Evolutionary conservation across 2,113 vertebrate species (phyloP).

Genomic region (Protobothrops flavoviridis): DNA sequence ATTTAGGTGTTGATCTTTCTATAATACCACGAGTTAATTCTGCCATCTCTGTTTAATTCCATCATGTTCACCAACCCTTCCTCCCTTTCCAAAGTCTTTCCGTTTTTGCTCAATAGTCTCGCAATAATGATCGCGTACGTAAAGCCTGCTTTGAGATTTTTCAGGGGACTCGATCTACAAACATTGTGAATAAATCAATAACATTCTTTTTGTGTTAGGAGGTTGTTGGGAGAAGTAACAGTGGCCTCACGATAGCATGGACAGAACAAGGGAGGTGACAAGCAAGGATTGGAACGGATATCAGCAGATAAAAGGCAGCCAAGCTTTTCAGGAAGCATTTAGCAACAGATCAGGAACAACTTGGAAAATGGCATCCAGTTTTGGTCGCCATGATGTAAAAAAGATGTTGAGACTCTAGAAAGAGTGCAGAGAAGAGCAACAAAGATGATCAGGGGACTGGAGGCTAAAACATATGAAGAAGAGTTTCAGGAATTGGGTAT

Average conservation of each 20-base stretch:
- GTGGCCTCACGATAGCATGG: neutral
- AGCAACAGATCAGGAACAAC: neutral
- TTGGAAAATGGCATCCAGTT: too few species aligned
- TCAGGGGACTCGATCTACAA: neutral
- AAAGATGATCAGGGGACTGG: too few species aligned
- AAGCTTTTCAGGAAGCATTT: neutral
- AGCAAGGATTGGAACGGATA: neutral
- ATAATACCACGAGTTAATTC: neutral
- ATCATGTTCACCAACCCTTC: neutral
- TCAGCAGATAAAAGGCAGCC: neutral
- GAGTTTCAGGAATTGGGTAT: too few species aligned
- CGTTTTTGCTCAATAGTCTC: neutral
- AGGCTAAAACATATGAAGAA: too few species aligned
- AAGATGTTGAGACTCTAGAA: too few species aligned
- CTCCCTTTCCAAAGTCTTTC: neutral
- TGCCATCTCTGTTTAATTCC: neutral
- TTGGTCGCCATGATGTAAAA: too few species aligned
- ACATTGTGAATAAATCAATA: neutral
- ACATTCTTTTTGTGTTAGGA: neutral
- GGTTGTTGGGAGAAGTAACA: neutral
- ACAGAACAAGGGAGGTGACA: neutral
- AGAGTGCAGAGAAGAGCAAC: too few species aligned
- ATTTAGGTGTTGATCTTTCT: neutral
- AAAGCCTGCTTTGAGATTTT: neutral
- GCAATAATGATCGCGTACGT: accelerated